Evolutionary conservation across 1,140 invertebrate genomes (phyloP).

Genomic region (Homarus americanus): DNA sequence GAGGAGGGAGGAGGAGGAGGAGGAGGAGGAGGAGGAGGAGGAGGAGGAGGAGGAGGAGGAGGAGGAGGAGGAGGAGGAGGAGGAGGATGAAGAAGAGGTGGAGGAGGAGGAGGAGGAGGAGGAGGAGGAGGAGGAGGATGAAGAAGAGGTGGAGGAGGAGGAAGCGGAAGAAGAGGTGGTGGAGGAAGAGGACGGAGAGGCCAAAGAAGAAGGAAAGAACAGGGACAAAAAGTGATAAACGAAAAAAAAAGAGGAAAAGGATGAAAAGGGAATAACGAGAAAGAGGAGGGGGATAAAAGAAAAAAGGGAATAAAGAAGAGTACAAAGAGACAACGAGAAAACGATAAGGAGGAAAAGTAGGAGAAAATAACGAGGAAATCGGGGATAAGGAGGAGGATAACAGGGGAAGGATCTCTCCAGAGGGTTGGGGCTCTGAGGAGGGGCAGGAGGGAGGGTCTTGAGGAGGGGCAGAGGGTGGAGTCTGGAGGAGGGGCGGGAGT

Average conservation of each 20-base stretch:
- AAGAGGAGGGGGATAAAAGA: background rate
- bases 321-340: background rate
- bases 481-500: background rate
- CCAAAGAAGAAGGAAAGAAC: too few species aligned
- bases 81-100: background rate
- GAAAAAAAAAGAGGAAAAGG: slow-evolving; percentile 15
- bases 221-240: too few species aligned
- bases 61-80: background rate
- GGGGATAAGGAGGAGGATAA: background rate
- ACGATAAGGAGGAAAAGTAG: background rate
- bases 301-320: background rate
- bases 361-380: background rate
- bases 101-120: background rate
- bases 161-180: background rate
- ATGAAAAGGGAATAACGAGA: background rate
- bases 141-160: background rate
- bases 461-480: background rate
- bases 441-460: background rate
- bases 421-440: background rate
- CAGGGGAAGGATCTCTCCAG: background rate
- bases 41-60: background rate
- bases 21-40: background rate
- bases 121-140: slow-evolving; percentile 12
- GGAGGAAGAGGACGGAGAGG: too few species aligned
- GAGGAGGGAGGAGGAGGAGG: background rate